These are phyloP conservation scores for Ormyrus nitidulus DNA, from an alignment of 2,888 invertebrate species.

Conservation along the genomic window DNA sequence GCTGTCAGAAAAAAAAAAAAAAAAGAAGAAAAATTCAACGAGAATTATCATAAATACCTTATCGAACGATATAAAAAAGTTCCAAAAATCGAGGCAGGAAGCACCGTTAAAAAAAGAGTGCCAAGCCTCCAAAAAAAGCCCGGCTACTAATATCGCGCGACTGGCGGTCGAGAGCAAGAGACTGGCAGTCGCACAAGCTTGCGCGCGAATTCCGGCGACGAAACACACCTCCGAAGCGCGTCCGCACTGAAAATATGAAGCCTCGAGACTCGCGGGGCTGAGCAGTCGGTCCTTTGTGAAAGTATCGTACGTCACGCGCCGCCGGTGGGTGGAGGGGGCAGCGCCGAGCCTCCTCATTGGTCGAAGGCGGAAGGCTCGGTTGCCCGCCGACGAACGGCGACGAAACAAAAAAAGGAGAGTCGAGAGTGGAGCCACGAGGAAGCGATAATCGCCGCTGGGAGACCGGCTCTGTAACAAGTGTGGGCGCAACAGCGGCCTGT, in stretches of 20 bases:
- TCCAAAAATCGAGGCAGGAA: no score
- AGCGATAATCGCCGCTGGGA: not conserved
- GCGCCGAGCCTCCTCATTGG: conserved; percentile 28
- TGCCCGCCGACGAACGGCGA: not conserved
- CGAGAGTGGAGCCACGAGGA: no score
- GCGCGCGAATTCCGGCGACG: conserved; percentile 18
- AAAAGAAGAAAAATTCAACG: no score
- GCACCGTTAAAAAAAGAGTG: no score
- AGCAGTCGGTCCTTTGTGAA: not conserved
- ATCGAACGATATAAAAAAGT: no score
- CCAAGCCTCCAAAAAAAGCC: no score
- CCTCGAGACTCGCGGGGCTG: not conserved
- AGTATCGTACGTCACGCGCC: conserved; percentile 14
- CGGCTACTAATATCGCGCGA: no score
- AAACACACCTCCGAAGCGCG: conserved; percentile 35
- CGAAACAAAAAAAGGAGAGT: no score
- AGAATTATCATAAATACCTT: no score
- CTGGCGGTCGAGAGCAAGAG: not conserved
- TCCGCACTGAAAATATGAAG: conserved; percentile 50
- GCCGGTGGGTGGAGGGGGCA: not conserved
- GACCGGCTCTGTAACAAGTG: not conserved
- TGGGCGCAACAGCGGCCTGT: not conserved
- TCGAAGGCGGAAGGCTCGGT: conserved; percentile 37
- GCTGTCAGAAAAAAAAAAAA: no score
- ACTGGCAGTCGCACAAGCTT: not conserved